Evolutionary conservation across 2,797 vertebrate species (phyloP), one percentile per base, ranked within the genome.

Genomic region (Scolopax rusticola): DNA sequence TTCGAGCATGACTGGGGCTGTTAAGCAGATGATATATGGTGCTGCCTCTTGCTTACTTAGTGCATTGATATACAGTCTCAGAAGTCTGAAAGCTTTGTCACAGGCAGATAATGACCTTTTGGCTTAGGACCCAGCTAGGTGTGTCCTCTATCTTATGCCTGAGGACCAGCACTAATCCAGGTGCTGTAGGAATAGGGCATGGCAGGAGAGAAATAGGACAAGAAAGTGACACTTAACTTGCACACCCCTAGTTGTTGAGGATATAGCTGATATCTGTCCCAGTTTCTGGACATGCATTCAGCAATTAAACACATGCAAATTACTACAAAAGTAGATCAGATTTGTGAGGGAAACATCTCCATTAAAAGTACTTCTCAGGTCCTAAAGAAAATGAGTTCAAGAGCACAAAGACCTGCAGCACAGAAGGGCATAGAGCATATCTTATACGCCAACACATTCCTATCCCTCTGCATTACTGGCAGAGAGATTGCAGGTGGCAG

Each of bases 231-330:
- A 15, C 83, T 83, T 75, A 32, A 51, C 69, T 69, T 18, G 21
- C 73, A 68, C 53, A 6, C 41, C 48, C 41, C 11, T 73, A 38
- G 21, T 8, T 69, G 56, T 23, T 59, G 68, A 95, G 93, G 71
- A 74, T 74, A 71, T 38, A 76, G 73, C 59, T 23, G 61, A 75
- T 82, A 88, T 60, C 88, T 92, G 94, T 78, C 95, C 94, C 87
- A 95, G 86, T 94, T 96, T 95, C 91, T 93, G 88, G 81, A 59
- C 89, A 70, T 78, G 74, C 40, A 60, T 86, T 87, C 71, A 89
- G 94, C 93, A 96, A 95, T 97, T 97, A 97, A 96, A 94, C 48
- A 71, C 78, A 85, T 94, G 91, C 78, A 95, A 96, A 96, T 96
- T 96, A 84, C 78, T 82, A 41, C 17, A 56, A 96, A 97, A 96